Evolutionary conservation across 2,797 vertebrate species (phyloP), one percentile per base, ranked within the genome.

Genomic region (Serranus cabrilla): DNA sequence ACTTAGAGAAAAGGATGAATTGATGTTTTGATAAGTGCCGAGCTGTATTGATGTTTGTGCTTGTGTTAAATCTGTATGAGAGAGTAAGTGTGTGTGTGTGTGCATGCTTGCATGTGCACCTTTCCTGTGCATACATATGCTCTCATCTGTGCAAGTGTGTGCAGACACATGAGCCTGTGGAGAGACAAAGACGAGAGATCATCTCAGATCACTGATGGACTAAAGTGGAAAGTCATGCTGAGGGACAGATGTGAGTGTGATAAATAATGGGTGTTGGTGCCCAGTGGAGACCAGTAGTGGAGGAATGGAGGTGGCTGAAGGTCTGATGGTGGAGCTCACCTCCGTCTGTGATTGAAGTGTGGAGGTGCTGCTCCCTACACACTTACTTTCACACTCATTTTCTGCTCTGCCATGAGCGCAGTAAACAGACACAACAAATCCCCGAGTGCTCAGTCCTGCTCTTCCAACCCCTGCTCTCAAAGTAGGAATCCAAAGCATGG

Each of bases 141-240:
- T 67, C 62, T 23, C 9, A 58, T 74, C 46, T 59, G 18, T 50
- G 20, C 16, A 20, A 18, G 49, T 74, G 49, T 74, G 61, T 58
- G 54, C 52, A 49, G 50, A 45, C 18, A 46, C 40, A 25, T 7
- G 1, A 57, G 23, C 21, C 55, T 58, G 61, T 60, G 57, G 57
- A 3, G 17, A 74, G 69, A 82, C 61, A 72, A 71, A 37, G 23
- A 74, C 45, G 62, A 67, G 58, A 63, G 49, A 69, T 73, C 46
- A 62, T 64, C 64, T 69, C 65, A 21, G 55, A 61, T 66, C 57
- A 57, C 66, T 47, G 65, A 66, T 74, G 76, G 78, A 64, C 58
- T 89, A 70, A 89, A 91, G 89, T 89, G 85, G 78, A 91, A 91
- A 84, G 78, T 82, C 81, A 64, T 89, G 88, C 86, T 86, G 86